These are phyloP conservation scores for Sceloporus tristichus DNA, from an alignment of 2,113 vertebrate genomes.

Conservation along the genomic window DNA sequence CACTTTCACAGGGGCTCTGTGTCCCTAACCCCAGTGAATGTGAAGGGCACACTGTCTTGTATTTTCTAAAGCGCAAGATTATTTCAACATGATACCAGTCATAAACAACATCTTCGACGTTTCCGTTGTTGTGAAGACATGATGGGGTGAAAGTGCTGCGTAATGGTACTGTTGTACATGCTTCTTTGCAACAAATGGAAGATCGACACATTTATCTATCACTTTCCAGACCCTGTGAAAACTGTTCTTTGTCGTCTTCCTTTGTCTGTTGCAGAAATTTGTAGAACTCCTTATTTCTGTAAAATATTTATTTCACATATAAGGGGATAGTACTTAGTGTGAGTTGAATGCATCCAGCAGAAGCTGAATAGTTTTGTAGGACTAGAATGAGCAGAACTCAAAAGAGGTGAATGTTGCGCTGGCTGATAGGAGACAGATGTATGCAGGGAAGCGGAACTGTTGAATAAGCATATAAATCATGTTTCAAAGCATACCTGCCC, in stretches of 20 bases:
- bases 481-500: background rate
- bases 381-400: background rate
- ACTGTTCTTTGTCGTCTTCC: background rate
- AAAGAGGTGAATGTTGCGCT: background rate
- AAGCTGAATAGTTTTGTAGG: background rate
- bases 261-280: background rate
- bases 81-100: background rate
- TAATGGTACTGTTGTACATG: background rate
- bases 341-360: too few species aligned
- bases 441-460: background rate
- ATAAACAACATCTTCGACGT: background rate
- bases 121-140: background rate
- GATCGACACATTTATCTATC: background rate
- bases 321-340: background rate
- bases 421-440: background rate
- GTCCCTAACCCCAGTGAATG: too few species aligned
- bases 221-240: background rate
- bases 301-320: too few species aligned
- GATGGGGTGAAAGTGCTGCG: too few species aligned
- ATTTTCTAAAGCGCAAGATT: background rate
- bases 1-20: too few species aligned
- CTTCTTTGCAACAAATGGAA: background rate
- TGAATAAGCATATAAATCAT: constrained; percentile 13
- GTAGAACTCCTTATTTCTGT: background rate
- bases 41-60: background rate